Percentiles rank a stretch among this genome's conserved stretches.
Evolutionary conservation across 2,113 vertebrate species (phyloP).

Genomic region (Tympanuchus pallidicinctus): DNA sequence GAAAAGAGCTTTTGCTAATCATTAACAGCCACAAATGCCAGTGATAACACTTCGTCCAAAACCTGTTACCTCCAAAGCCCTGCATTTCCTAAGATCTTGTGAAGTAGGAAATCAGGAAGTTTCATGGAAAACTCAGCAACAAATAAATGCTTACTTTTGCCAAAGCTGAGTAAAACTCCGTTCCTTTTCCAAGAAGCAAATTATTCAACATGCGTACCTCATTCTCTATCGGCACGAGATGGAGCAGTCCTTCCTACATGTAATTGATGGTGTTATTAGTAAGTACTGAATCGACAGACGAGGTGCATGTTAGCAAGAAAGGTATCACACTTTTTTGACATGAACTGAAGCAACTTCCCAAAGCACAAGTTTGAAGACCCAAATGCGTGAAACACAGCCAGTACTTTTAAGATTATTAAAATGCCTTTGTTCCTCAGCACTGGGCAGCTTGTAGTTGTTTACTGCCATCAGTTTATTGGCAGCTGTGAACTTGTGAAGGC

Average conservation of each 20-base stretch:
- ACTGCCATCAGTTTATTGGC: background rate
- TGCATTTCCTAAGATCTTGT: background rate
- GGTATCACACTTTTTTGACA: background rate
- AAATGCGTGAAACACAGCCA: background rate
- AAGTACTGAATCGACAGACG: background rate
- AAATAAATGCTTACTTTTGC: slow-evolving; percentile 10
- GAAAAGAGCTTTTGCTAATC: slow-evolving; percentile 31
- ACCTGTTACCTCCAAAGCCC: slow-evolving; percentile 17
- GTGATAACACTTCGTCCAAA: slow-evolving; percentile 9
- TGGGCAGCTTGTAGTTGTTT: background rate
- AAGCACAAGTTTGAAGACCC: background rate
- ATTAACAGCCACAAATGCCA: slow-evolving; percentile 9
- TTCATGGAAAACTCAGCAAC: slow-evolving; percentile 12
- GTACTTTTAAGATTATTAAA: background rate
- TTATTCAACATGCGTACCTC: background rate
- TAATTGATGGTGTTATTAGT: background rate
- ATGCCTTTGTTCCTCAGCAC: background rate
- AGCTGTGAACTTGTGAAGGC: background rate
- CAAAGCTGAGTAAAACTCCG: background rate
- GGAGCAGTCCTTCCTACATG: background rate
- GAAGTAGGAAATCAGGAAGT: background rate
- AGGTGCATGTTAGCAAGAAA: background rate
- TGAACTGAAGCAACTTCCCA: background rate
- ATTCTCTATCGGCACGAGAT: background rate
- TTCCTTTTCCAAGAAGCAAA: background rate